These are phyloP conservation scores for Gracilinanus agilis DNA, from an alignment of 2,113 vertebrate species.

Conservation along the genomic window DNA sequence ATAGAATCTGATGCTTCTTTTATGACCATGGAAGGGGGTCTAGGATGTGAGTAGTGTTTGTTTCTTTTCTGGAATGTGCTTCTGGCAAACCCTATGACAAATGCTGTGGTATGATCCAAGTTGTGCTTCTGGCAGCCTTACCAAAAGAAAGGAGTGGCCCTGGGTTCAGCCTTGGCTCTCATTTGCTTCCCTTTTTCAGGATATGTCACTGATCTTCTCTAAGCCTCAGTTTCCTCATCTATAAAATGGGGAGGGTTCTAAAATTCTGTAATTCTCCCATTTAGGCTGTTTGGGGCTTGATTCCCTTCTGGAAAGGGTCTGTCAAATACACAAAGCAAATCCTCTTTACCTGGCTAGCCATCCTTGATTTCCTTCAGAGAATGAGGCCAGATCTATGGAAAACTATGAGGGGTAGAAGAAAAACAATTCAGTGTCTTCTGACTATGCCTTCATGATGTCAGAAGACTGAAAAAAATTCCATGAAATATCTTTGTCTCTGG, in stretches of 20 bases:
- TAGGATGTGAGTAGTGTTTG: background rate
- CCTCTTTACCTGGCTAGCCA: background rate
- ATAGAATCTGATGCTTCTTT: slow-evolving; percentile 9
- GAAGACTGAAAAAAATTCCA: background rate
- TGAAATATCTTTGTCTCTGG: background rate
- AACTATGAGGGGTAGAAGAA: background rate
- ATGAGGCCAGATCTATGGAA: background rate
- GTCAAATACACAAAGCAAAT: background rate
- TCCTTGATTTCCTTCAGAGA: slow-evolving; percentile 14
- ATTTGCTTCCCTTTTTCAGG: slow-evolving; percentile 32
- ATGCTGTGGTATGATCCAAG: background rate
- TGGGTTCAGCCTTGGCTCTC: background rate
- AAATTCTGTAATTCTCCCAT: background rate
- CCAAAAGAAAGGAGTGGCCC: background rate
- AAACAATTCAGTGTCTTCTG: background rate
- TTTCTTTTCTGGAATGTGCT: slow-evolving; percentile 23
- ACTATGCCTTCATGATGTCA: background rate
- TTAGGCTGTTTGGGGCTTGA: background rate
- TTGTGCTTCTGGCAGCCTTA: slow-evolving; percentile 28
- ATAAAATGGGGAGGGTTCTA: slow-evolving; percentile 2
- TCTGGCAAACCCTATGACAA: slow-evolving; percentile 18
- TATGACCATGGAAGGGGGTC: slow-evolving; percentile 1
- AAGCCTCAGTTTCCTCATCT: slow-evolving; percentile 7
- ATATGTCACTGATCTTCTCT: slow-evolving; percentile 27
- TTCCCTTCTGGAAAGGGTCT: background rate